Base-by-base conservation (phyloP, 1,140 invertebrate species). In the Drosophila quadrilineata region DNA sequence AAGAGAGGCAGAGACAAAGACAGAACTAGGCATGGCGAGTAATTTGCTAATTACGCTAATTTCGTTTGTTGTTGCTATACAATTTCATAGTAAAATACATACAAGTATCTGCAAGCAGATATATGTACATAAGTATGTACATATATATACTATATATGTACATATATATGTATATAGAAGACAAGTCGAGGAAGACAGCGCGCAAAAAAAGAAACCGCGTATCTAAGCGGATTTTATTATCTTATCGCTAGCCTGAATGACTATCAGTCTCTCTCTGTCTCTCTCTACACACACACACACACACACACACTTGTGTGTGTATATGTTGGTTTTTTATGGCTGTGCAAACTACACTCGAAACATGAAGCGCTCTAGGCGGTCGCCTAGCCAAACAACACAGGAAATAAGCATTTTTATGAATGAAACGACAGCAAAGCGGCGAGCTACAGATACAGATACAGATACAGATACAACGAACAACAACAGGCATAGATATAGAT, bases 331-430 rank as follows among this genome's bases (percentile, higher is more conserved):
- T 40, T 69, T 80, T 82, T 84, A 82, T 84, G 77, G 75, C 68
- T 71, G 77, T 67, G 64, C 71, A 74, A 74, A 71, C 71, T 71
- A 48, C 63, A 67, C 52, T 65, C 77, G 63, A 76, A 84, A 80
- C 68, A 82, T 71, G 72, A 80, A 71, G 54, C 74, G 50, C 49
- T 52, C 38, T 57, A 67, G 63, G 56, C 57, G 63, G 46, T 54
- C 59, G 40, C 62, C 67, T 40, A 45, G 65, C 68, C 77, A 76
- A 76, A 59, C 76, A 82, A 84, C 77, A n/a, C n/a, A 84, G 77
- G 77, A 84, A 84, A 85, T 79, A 84, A 74, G 74, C 80, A 85
- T 85, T 84, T 84, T 85, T 84, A 84, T 84, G 77, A 84, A 84
- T 84, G 77, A 84, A 84, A 85, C 70, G 77, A 84, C 72, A 72